phyloP scores from a whole-genome alignment of 2,797 vertebrate genomes.

The Notoglanidium macrostoma region DNA sequence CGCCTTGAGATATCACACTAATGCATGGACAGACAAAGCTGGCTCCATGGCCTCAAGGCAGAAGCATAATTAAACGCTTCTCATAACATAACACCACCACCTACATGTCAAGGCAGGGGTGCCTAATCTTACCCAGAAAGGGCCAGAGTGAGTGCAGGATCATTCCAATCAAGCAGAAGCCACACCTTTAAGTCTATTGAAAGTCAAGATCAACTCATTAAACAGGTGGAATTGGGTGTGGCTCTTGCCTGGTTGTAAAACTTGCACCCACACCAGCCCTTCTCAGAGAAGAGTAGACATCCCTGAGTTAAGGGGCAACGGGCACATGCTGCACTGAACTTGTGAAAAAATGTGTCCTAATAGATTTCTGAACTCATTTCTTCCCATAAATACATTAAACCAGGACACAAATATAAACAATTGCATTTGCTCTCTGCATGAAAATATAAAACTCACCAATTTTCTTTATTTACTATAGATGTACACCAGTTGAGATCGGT shows the following conservation, averaged over 20 bases:
- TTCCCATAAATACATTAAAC: not conserved
- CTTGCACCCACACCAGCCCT: not conserved
- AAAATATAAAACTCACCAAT: slow-evolving; percentile 92
- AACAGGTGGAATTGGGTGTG: not conserved
- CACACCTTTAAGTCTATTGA: not conserved
- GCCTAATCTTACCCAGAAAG: not conserved
- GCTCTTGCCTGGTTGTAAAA: not conserved
- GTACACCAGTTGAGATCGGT: slow-evolving; percentile 89
- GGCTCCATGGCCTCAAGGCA: not conserved
- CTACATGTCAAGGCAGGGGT: not conserved
- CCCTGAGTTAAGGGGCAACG: not conserved
- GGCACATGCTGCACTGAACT: not conserved
- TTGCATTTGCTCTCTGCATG: slow-evolving; percentile 68
- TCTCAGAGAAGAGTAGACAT: not conserved
- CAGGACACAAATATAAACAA: slow-evolving; percentile 19
- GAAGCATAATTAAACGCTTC: not conserved
- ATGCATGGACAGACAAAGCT: not conserved
- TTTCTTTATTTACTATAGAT: slow-evolving; percentile 94
- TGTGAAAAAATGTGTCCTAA: not conserved
- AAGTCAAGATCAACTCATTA: not conserved
- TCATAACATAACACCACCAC: not conserved
- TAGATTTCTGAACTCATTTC: not conserved
- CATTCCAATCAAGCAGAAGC: not conserved
- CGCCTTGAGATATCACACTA: too few species aligned
- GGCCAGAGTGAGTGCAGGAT: not conserved